Base-by-base conservation (phyloP, 2,113 vertebrate genomes). In the Poecile atricapillus region DNA sequence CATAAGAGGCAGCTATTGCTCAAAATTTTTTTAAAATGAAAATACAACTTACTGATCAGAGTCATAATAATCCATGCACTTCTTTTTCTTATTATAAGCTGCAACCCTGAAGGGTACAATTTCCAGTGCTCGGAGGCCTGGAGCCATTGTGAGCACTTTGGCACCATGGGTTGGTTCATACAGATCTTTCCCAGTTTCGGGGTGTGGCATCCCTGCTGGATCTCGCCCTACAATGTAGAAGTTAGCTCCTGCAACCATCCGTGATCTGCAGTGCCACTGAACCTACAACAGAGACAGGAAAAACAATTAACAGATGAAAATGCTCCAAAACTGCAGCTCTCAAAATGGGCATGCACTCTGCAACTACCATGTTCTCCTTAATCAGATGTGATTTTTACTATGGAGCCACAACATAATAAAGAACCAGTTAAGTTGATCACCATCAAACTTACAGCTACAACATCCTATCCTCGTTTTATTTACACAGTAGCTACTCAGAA, bases 171-270 rank as follows among this genome's bases (percentile, higher is more conserved):
- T 98, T 58, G 99, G 99, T 88, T 99, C 99, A 12, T 99, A 99
- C 24, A 99, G 98, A 96, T 99, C 99, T 90, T 99, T 99, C 43
- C 99, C 99, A 2, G 98, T 99, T 92, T 98, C 98, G 3, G 99
- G 99, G 81, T 99, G 99, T 16, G 99, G 99, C 99, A 99, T 98
- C 79, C 99, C 99, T 11, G 99, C 99, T 3, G 99, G 99, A 97
- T 99, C 99, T 35, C 99, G 98, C 49, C 99, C 99, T 56, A 99
- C 99, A 16, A 99, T 99, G 96, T 99, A 99, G 97, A 99, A 99
- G 92, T 99, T 99, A 92, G 99, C 99, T 53, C 99, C 99, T 5
- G 99, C 99, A 50, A 99, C 99, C 99, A 99, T 99, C 33, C 99
- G 98, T 11, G 99, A 98, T 81, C 99, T 98, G 97, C 99, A 99